A percentile compares a stretch with the other conserved stretches of the same genome.
phyloP scores from a whole-genome alignment of 1,140 invertebrate species.

The Cyclina sinensis region DNA sequence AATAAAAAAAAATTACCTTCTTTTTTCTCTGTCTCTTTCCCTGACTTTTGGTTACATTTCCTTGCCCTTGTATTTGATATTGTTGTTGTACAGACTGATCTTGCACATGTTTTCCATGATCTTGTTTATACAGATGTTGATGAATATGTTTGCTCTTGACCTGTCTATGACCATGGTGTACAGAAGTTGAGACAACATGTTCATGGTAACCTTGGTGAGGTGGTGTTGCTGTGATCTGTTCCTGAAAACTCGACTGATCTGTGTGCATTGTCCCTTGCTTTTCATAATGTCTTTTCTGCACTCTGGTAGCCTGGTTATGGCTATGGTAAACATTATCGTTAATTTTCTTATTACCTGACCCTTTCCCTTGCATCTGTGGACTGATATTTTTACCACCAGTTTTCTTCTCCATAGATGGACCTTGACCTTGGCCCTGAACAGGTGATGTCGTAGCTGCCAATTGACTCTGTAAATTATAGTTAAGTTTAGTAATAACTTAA shows the following conservation, averaged over 20 bases:
- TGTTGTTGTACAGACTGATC: not conserved
- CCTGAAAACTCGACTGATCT: too few relatives aligned
- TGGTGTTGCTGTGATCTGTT: too few relatives aligned
- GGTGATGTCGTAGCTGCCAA: not conserved
- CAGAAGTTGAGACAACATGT: not conserved
- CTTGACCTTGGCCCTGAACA: not conserved
- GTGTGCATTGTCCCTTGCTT: not conserved
- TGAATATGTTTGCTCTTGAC: slow-evolving; percentile 12
- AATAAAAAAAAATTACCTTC: slow-evolving; percentile 54
- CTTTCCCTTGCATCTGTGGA: not conserved
- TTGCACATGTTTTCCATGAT: slow-evolving; percentile 5
- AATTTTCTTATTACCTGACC: not conserved
- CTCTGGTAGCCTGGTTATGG: not conserved
- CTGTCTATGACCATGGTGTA: slow-evolving; percentile 1
- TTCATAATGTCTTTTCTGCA: slow-evolving; percentile 28
- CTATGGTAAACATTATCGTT: not conserved
- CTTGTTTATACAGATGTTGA: slow-evolving; percentile 1
- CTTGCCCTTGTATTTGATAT: slow-evolving; percentile 19
- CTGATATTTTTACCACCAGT: slow-evolving; percentile 1
- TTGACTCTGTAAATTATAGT: not conserved
- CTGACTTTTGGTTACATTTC: slow-evolving; percentile 36
- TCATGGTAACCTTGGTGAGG: too few relatives aligned
- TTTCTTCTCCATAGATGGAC: too few relatives aligned
- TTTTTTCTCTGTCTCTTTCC: slow-evolving; percentile 63
- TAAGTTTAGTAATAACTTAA: too few relatives aligned